These are phyloP conservation scores for Gopherus evgoodei DNA, from an alignment of 2,113 vertebrate genomes.

Conservation along the genomic window DNA sequence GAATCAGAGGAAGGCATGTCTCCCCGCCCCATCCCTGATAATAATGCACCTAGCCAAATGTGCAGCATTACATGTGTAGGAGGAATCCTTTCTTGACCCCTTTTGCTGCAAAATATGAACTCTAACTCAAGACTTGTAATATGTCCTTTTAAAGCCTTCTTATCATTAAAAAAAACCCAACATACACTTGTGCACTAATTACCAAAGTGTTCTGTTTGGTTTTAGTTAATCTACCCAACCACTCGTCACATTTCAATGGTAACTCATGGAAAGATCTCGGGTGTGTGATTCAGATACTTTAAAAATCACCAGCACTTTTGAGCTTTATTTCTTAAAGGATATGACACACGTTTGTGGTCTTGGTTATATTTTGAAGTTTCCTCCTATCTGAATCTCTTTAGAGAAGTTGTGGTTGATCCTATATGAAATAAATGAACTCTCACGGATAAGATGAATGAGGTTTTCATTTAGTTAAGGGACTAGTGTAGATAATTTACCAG, in stretches of 20 bases:
- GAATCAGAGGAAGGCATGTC: neutral
- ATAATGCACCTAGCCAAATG: neutral
- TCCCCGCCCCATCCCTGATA: neutral
- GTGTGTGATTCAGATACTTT: constrained; percentile 12
- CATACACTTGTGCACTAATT: neutral
- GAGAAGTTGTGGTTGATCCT: constrained; percentile 46
- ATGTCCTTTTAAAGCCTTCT: neutral
- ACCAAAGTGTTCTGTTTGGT: neutral
- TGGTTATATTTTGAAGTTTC: constrained; percentile 37
- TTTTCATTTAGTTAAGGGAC: neutral
- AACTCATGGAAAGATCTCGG: constrained; percentile 53
- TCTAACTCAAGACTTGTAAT: neutral
- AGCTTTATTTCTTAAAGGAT: constrained; percentile 50
- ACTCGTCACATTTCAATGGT: constrained; percentile 9
- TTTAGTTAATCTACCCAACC: neutral
- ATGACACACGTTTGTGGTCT: constrained; percentile 46
- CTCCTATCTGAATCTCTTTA: constrained; percentile 28
- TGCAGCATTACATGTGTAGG: neutral
- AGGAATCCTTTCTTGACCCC: neutral
- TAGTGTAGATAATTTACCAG: neutral
- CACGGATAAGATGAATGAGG: constrained; percentile 9
- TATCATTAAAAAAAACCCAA: neutral
- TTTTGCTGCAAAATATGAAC: neutral
- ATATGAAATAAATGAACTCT: constrained; percentile 41
- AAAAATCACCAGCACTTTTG: constrained; percentile 2